These are phyloP conservation scores for Sylvilagus bachmani DNA, from an alignment of 2,113 vertebrate genomes.

Conservation along the genomic window DNA sequence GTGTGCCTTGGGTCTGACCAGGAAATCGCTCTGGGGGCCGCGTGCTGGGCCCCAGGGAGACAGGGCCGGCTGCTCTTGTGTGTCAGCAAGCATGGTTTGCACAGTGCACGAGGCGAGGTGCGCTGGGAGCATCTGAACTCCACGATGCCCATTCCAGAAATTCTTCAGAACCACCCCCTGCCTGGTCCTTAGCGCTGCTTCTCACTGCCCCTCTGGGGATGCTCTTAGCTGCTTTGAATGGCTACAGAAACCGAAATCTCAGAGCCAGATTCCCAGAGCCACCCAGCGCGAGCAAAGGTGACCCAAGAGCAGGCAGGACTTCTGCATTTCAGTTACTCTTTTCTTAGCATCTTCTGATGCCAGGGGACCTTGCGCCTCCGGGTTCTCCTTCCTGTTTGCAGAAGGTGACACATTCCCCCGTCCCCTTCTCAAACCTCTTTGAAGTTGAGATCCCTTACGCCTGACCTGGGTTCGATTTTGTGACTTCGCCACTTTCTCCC, in stretches of 20 bases:
- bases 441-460: neutral
- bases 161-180: neutral
- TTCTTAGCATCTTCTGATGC: slow-evolving; percentile 59
- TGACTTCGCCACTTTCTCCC: neutral
- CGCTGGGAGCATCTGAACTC: too few relatives aligned
- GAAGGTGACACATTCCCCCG: neutral
- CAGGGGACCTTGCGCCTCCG: neutral
- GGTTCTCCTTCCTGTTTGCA: neutral
- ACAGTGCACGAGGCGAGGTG: neutral
- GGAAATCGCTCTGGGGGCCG: neutral
- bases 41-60: neutral
- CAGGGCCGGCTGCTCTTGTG: neutral
- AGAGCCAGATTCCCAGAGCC: slow-evolving; percentile 23
- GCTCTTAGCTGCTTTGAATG: slow-evolving; percentile 24
- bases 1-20: slow-evolving; percentile 48
- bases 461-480: neutral
- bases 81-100: neutral
- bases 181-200: neutral
- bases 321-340: neutral
- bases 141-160: slow-evolving; percentile 15
- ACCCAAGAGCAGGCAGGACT: slow-evolving; percentile 35
- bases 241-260: slow-evolving; percentile 41
- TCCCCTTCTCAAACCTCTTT: neutral
- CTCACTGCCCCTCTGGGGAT: neutral
- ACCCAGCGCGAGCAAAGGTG: slow-evolving; percentile 65